Evolutionary conservation across 1,140 invertebrate genomes (phyloP).

Genomic region (Telenomus remus): DNA sequence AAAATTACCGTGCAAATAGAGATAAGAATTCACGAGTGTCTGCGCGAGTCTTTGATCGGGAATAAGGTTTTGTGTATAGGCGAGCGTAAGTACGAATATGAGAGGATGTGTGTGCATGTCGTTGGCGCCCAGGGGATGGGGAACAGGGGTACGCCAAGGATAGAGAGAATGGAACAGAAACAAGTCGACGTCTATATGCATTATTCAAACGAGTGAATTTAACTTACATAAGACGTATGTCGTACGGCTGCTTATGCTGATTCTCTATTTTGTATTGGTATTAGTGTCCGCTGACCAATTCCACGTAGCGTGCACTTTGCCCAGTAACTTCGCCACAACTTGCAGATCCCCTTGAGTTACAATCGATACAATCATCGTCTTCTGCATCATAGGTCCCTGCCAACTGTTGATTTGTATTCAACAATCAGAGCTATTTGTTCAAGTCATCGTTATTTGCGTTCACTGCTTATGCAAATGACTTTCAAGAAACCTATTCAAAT

Average conservation of each 20-base stretch:
- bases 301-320: conserved; percentile 45
- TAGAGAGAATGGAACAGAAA: conserved; percentile 63
- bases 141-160: conserved; percentile 31
- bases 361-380: conserved; percentile 43
- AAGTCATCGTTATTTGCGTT: conserved; percentile 41
- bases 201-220: conserved; percentile 71
- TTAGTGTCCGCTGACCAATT: conserved; percentile 54
- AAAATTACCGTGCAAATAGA: conserved; percentile 68
- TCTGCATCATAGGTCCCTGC: conserved; percentile 43
- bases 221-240: conserved; percentile 71
- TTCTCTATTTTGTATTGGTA: conserved; percentile 57
- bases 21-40: conserved; percentile 63
- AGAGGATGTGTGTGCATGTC: conserved; percentile 43
- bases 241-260: conserved; percentile 48
- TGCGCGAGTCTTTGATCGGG: conserved; percentile 45
- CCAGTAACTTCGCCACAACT: conserved; percentile 44
- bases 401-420: conserved; percentile 58
- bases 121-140: conserved; percentile 11
- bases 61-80: conserved; percentile 46
- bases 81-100: conserved; percentile 37
- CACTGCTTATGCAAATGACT: conserved; percentile 10
- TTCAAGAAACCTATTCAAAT: conserved; percentile 13
- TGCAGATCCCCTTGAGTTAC: conserved; percentile 29
- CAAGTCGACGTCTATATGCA: conserved; percentile 64
- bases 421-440: conserved; percentile 59